Evolutionary conservation across 2,113 vertebrate species (phyloP).

Genomic region (Nothobranchius kuhntae): DNA sequence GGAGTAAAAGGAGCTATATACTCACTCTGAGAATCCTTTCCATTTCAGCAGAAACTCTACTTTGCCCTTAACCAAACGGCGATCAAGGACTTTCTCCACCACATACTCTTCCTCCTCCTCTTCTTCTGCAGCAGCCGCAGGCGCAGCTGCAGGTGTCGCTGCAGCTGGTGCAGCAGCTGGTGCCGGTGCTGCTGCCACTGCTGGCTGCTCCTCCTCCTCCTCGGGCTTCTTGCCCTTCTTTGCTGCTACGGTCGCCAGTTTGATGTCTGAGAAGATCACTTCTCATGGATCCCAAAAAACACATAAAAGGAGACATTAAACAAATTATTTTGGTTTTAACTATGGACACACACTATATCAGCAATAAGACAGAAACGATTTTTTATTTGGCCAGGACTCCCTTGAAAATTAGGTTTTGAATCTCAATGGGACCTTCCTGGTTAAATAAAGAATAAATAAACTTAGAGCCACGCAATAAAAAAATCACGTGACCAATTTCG

Average conservation of each 20-base stretch:
- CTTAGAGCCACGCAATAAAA: too few species aligned
- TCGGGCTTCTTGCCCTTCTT: conserved; percentile 96
- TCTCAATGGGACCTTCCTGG: too few species aligned
- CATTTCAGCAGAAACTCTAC: conserved; percentile 96
- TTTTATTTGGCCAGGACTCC: too few species aligned
- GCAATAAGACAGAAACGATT: too few species aligned
- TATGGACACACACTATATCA: too few species aligned
- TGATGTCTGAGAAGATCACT: conserved; percentile 61
- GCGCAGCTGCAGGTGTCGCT: conserved; percentile 45
- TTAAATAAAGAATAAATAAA: too few species aligned
- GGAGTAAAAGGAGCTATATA: conserved; percentile 1
- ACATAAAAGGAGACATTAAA: not conserved
- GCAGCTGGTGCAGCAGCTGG: conserved; percentile 73
- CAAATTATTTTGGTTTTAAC: not conserved
- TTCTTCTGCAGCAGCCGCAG: conserved; percentile 76
- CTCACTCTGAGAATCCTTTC: conserved; percentile 98
- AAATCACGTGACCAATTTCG: too few species aligned
- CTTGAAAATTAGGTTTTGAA: too few species aligned
- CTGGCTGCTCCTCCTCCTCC: conserved; percentile 84
- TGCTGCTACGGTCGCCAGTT: conserved; percentile 88
- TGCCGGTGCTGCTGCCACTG: conserved; percentile 75
- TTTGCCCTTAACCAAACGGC: conserved; percentile 90
- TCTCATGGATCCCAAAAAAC: not conserved
- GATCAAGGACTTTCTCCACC: conserved; percentile 95
- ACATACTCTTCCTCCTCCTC: conserved; percentile 98